Base-by-base conservation (phyloP, 2,113 vertebrate genomes). In the Loxodonta africana region DNA sequence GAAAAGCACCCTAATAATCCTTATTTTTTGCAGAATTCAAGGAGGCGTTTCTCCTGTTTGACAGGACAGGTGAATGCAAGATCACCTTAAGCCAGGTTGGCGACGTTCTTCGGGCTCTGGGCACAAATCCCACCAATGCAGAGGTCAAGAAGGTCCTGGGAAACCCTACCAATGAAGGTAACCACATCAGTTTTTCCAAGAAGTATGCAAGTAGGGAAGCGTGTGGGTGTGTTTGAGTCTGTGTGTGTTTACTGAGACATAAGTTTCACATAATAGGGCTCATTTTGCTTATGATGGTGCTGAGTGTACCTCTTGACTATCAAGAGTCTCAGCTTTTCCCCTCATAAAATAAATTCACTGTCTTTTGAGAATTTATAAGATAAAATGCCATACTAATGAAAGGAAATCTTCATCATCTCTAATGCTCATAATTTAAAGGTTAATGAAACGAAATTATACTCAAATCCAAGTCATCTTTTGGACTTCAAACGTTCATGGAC, bases 31-130 rank as follows among this genome's bases (percentile, higher is more conserved):
- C 99, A 99, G 99, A 99, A 95, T 99, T 99, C 99, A 99, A 99
- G 99, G 99, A 99, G 98, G 99, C 99, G 10, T 99, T 99, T 96
- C 99, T 99, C 98, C 99, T 99, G 98, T 99, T 99, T 91, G 99
- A 99, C 99, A 99, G 99, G 99, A 99, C 99, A 89, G 99, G 99
- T 71, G 99, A 99, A 95, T 97, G 48, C 98, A 99, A 99, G 98
- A 99, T 99, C 97, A 99, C 98, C 95, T 99, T 96, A 98, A 99
- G 97, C 98, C 99, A 99, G 98, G 99, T 99, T 60, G 99, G 99
- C 0, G 99, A 99, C 93, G 99, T 99, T 97, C 98, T 99, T 98
- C 99, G 99, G 18, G 99, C 99, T 0, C 99, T 99, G 97, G 99
- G 99, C 95, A 99, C 99, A 98, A 99, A 99, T 98, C 99, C 99